Percentiles rank a stretch among this genome's conserved stretches.
phyloP scores from a whole-genome alignment of 2,113 vertebrate species.

The Sorex fumeus region DNA sequence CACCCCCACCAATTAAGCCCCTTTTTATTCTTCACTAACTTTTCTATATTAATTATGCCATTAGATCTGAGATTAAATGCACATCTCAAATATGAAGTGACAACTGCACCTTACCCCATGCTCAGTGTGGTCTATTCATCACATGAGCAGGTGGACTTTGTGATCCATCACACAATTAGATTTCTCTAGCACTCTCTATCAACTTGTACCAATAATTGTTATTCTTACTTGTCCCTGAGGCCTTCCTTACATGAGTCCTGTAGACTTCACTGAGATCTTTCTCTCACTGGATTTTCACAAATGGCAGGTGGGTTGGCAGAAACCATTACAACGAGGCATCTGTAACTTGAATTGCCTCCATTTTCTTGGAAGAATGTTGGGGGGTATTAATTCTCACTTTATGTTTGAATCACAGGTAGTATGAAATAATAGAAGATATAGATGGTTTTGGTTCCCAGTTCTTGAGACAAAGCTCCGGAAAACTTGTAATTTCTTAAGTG shows the following conservation, averaged over 20 bases:
- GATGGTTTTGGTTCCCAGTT: background rate
- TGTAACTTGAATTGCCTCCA: background rate
- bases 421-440: background rate
- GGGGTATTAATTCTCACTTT: background rate
- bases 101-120: background rate
- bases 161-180: conserved; percentile 19
- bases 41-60: background rate
- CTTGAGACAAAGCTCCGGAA: background rate
- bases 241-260: background rate
- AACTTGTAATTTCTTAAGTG: background rate
- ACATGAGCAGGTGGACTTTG: background rate
- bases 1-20: background rate
- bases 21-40: background rate
- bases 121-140: background rate
- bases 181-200: background rate
- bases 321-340: background rate
- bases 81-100: background rate
- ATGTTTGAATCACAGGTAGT: background rate
- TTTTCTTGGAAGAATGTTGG: background rate
- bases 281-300: conserved; percentile 46
- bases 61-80: conserved; percentile 14
- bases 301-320: background rate
- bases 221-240: background rate
- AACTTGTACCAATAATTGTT: background rate
- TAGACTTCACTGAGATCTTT: conserved; percentile 1